Percentiles rank a stretch among this genome's conserved stretches.
These are phyloP conservation scores for Haliclystus octoradiatus DNA, from an alignment of 30 jellyfish, hydroid and myxozoan species.

Conservation along the genomic window DNA sequence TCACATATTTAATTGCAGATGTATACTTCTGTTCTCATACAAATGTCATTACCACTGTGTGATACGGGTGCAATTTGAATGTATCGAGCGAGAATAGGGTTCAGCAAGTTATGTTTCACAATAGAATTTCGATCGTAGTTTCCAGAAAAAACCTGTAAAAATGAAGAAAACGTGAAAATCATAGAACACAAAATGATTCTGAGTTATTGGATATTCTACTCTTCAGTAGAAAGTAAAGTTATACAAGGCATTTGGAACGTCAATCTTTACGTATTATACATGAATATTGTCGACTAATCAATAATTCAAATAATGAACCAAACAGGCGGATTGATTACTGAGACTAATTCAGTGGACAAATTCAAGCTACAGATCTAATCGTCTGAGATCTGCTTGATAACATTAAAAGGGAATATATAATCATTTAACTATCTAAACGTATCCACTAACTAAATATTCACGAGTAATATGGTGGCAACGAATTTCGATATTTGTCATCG, in stretches of 20 bases:
- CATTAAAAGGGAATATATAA: too few species aligned
- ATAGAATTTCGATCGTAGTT: conserved; percentile 29
- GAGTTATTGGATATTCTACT: not conserved
- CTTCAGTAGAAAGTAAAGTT: not conserved
- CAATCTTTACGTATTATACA: too few species aligned
- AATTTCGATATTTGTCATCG: too few species aligned
- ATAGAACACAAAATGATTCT: not conserved
- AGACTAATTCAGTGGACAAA: too few species aligned
- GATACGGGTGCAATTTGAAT: conserved; percentile 26
- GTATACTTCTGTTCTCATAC: conserved; percentile 38
- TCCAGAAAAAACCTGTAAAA: conserved; percentile 22
- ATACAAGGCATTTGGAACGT: not conserved
- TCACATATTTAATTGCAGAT: not conserved
- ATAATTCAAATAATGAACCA: too few species aligned
- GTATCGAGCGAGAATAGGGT: conserved; percentile 8
- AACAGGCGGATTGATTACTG: too few species aligned
- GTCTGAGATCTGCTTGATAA: too few species aligned
- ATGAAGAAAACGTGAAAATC: conserved; percentile 1
- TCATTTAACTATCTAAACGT: too few species aligned
- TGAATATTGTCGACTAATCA: too few species aligned
- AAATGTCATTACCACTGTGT: conserved; percentile 38
- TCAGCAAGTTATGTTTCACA: conserved; percentile 6
- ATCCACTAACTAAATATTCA: too few species aligned
- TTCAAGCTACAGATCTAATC: too few species aligned
- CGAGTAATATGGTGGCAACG: too few species aligned